Base-by-base conservation (phyloP, 1,140 invertebrate species). In the Ctenoplectra terminalis region DNA sequence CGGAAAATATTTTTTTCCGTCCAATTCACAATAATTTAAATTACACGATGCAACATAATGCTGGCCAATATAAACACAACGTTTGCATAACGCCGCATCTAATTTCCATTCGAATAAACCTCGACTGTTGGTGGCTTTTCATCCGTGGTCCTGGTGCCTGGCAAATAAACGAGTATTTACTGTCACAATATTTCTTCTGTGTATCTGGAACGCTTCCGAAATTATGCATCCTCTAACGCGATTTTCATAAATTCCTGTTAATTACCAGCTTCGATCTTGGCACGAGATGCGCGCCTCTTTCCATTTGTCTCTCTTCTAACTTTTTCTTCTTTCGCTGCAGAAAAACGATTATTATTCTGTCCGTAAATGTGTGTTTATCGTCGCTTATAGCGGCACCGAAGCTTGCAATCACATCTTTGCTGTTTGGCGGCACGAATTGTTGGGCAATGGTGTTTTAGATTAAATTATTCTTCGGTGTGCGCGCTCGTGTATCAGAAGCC, bases 221-320 rank as follows among this genome's bases (percentile, higher is more conserved):
- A 78, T 71, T 40, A 52, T 52, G 34, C n/a, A 23, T 26, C 26
- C 31, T 23, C 29, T 29, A n/a, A 34, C 5, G 37, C 26, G 26
- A 78, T 60, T 78, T 71, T 71, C 66, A 71, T 61, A 60, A 70
- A 50, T 78, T 60, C 11, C 9, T 54, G 31, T 71, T 78, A 78
- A 78, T 78, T 78, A 50, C 52, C 26, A 11, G 15, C 40, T 15
- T 29, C n/a, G 58, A 26, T 63, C 72, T 76, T 76, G 61, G 61
- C 73, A 66, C 61, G 8, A 3, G 37, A 17, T 20, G 8, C 29
- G 2, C 1, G 31, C 29, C 34, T 15, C 13, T 2, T 29, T 17
- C 26, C 11, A 8, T 52, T 29, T 54, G 5, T 60, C 15, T 46
- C 15, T 37, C 4, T 7, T 31, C 13, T 29, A 48, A 29, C 7